A percentile compares a stretch with the other conserved stretches of the same genome.
Evolutionary conservation across 2,888 invertebrate species (phyloP).

Genomic region (Exephanes ischioxanthus): DNA sequence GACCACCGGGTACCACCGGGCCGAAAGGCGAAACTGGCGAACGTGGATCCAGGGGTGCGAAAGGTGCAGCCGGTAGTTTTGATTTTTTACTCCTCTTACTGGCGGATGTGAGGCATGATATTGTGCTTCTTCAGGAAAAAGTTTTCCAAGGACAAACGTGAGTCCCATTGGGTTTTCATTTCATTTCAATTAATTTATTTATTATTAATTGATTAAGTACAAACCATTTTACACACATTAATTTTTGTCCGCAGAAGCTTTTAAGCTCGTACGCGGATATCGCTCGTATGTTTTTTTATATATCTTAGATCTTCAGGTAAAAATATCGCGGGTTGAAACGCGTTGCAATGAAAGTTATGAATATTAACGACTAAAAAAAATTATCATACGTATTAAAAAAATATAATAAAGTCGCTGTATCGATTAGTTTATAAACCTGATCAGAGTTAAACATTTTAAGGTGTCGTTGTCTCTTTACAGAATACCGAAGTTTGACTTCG

Average conservation of each 20-base stretch:
- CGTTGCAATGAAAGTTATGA: background rate
- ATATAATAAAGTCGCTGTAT: background rate
- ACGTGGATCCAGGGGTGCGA: constrained; percentile 87
- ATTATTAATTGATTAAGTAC: too few species aligned
- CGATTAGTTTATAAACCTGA: background rate
- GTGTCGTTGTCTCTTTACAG: constrained; percentile 9
- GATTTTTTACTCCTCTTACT: constrained; percentile 88
- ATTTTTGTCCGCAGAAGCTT: too few species aligned
- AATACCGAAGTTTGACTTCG: constrained; percentile 53
- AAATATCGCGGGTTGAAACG: too few species aligned
- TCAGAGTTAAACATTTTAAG: background rate
- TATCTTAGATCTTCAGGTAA: too few species aligned
- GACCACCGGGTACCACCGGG: constrained; percentile 88
- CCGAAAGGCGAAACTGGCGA: constrained; percentile 88
- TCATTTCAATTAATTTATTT: too few species aligned
- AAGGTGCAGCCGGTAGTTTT: constrained; percentile 88
- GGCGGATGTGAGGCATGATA: constrained; percentile 88
- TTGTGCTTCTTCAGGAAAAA: constrained; percentile 87
- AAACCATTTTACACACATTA: too few species aligned
- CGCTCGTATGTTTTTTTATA: too few species aligned
- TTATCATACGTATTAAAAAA: background rate
- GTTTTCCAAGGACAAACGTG: constrained; percentile 88
- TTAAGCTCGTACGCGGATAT: too few species aligned
- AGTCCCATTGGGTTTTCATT: constrained; percentile 71
- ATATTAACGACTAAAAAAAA: background rate